Evolutionary conservation across 2,888 invertebrate genomes (phyloP), one percentile per base, ranked within the genome.

Genomic region (Chrysina gloriosa): DNA sequence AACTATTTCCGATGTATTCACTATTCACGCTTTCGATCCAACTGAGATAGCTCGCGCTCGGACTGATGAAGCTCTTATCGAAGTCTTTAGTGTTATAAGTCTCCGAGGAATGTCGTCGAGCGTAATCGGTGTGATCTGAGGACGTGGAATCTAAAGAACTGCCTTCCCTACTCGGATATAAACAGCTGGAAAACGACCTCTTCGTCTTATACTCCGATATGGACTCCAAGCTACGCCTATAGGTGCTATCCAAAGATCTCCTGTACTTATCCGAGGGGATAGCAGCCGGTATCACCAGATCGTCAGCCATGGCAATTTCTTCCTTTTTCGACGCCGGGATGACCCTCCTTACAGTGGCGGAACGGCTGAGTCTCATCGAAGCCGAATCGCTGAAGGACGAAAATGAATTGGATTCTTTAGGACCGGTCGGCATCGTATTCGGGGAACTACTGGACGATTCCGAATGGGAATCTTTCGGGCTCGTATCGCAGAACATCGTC

Each of bases 11-110:
- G 67, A 79, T 80, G 71, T 79, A 80, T 68, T 81, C 81, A 68
- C 79, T 81, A 70, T 78, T 79, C 4, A 83, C 82, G 70, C 82
- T 82, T 72, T 83, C 83, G 47, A 84, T 82, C 84, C 83, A 83
- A 64, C 82, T 82, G 3, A 83, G 73, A 70, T 84, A 84, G 72
- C 80, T 82, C 7, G 82, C 79, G 67, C 78, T 80, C 0, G 81
- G 79, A 69, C 81, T 82, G 29, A 77, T 73, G 19, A 77, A 74
- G 0, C 79, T 79, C 50, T 79, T 79, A 14, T 78, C 78, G 27
- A 69, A 47, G 27, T 71, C 72, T 54, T 75, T 75, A 11, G 70
- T 72, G 5, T 72, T 69, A 23, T 69, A 69, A 16, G 67, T 73
- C 42, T 77, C 77, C 0, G 76, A 76, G n/a, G 76, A 67, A 67